Evolutionary conservation across 2,888 invertebrate species (phyloP).

Genomic region (Pycnomerus fuliginosus): DNA sequence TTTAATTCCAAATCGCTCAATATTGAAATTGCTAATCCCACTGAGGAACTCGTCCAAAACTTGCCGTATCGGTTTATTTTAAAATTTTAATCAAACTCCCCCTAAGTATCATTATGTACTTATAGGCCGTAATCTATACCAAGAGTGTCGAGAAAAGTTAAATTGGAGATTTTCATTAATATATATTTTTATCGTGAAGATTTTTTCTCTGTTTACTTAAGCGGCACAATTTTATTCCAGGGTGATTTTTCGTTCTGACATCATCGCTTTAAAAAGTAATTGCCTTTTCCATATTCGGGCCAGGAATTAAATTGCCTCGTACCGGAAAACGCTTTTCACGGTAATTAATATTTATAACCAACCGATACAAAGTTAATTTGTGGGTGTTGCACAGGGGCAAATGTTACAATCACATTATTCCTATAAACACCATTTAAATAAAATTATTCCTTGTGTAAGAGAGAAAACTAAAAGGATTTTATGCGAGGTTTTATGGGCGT

Average conservation of each 20-base stretch:
- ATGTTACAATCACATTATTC: too few species aligned
- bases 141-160: slow-evolving; percentile 28
- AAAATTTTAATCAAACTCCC: slow-evolving; percentile 28
- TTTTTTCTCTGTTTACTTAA: slow-evolving; percentile 15
- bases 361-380: not conserved
- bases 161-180: slow-evolving; percentile 29
- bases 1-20: slow-evolving; percentile 17
- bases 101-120: slow-evolving; percentile 24
- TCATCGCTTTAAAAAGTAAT: slow-evolving; percentile 18
- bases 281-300: slow-evolving; percentile 11
- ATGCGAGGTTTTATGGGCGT: too few species aligned
- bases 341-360: slow-evolving; percentile 7
- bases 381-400: too few species aligned
- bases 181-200: slow-evolving; percentile 22
- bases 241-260: slow-evolving; percentile 10
- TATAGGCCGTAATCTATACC: slow-evolving; percentile 21
- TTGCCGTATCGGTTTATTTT: slow-evolving; percentile 26
- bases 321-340: slow-evolving; percentile 5
- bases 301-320: slow-evolving; percentile 9
- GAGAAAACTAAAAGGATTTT: too few species aligned
- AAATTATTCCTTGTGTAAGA: too few species aligned
- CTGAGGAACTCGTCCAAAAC: slow-evolving; percentile 17
- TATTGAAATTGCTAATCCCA: slow-evolving; percentile 24
- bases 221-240: slow-evolving; percentile 1
- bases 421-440: too few species aligned